These are phyloP conservation scores for Diarsia dahlii DNA, from an alignment of 2,888 invertebrate species.

Conservation along the genomic window DNA sequence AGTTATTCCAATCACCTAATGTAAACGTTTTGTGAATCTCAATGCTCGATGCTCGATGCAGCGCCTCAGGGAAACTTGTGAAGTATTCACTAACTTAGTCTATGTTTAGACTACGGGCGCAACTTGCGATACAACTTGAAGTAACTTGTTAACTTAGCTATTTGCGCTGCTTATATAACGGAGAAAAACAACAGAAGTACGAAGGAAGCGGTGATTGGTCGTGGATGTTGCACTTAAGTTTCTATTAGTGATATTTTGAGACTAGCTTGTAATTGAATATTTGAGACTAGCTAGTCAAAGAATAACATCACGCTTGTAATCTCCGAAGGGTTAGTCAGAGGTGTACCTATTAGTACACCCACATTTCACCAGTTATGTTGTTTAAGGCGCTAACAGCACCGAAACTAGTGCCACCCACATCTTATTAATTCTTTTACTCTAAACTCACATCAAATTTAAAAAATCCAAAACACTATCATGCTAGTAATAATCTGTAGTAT, in stretches of 20 bases:
- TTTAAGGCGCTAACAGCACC: too few species aligned
- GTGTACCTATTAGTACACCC: too few species aligned
- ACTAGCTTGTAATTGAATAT: background rate
- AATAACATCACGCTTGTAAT: too few species aligned
- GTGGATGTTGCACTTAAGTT: background rate
- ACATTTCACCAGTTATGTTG: too few species aligned
- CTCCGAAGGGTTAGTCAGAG: too few species aligned
- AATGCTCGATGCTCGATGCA: constrained; percentile 17
- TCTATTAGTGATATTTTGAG: background rate
- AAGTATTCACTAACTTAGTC: constrained; percentile 31
- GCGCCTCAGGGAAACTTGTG: constrained; percentile 5
- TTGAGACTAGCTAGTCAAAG: too few species aligned
- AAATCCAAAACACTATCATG: too few species aligned
- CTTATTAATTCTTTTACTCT: too few species aligned
- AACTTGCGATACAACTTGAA: constrained; percentile 33
- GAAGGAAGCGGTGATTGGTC: background rate
- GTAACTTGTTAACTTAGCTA: constrained; percentile 28
- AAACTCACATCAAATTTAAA: too few species aligned
- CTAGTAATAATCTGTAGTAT: too few species aligned
- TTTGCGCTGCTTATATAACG: constrained; percentile 10
- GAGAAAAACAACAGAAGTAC: background rate
- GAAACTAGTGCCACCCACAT: too few species aligned
- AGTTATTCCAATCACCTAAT: constrained; percentile 16
- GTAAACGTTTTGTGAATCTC: constrained; percentile 19
- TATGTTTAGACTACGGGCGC: constrained; percentile 16